Percentiles rank a stretch among this genome's conserved stretches.
phyloP scores from a whole-genome alignment of 1,140 invertebrate species.

The Calliphora vicina region DNA sequence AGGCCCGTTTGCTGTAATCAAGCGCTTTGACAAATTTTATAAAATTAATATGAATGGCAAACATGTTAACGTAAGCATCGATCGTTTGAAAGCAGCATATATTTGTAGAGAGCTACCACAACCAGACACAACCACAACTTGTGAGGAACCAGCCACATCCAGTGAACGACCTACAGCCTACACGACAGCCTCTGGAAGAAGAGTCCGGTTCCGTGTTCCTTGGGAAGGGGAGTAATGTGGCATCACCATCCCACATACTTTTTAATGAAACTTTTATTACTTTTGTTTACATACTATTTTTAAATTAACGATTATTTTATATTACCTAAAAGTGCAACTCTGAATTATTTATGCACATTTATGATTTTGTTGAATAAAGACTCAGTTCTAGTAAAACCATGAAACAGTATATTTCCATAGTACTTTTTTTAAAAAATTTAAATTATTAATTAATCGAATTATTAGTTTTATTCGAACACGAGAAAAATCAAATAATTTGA shows the following conservation, averaged over 20 bases:
- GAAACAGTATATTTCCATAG: not conserved
- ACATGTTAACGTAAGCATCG: not conserved
- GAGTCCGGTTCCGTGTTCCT: not conserved
- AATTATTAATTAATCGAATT: no score
- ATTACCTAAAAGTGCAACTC: not conserved
- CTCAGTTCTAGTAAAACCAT: not conserved
- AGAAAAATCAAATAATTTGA: no score
- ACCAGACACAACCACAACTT: not conserved
- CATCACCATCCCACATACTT: not conserved
- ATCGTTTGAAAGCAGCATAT: not conserved
- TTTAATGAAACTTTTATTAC: not conserved
- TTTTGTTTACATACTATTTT: not conserved
- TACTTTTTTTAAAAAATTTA: no score
- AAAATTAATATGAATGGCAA: not conserved
- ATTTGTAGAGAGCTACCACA: not conserved
- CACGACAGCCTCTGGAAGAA: not conserved
- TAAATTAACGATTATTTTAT: not conserved
- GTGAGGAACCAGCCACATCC: no score
- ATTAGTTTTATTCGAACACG: no score
- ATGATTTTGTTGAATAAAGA: conserved; percentile 5
- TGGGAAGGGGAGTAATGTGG: not conserved
- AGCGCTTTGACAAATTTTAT: not conserved
- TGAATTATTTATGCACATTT: not conserved
- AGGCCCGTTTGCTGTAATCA: not conserved
- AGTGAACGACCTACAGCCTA: not conserved